Evolutionary conservation across 2,113 vertebrate species (phyloP), one percentile per base, ranked within the genome.

Genomic region (Boleophthalmus pectinirostris): DNA sequence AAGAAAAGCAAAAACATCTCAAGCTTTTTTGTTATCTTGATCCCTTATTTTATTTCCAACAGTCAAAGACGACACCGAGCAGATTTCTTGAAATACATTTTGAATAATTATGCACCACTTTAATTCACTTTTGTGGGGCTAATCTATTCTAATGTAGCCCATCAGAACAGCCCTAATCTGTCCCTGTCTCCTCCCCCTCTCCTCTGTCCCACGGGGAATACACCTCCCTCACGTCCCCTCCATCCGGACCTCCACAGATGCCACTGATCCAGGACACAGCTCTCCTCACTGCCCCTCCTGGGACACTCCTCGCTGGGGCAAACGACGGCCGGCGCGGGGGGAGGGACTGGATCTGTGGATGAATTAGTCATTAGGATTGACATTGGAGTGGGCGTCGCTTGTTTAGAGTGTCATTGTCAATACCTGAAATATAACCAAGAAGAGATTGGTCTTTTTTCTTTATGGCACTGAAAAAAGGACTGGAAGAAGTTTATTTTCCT

Each of bases 331-430:
- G 82, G 60, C 68, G 81, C 33, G 82, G 88, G 87, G 89, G 77
- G 43, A 82, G 87, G 82, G 83, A 77, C 47, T 6, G 25, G 79
- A 73, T 78, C 84, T 85, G 76, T 87, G 93, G 91, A 94, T 94
- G 90, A 93, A 93, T 94, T 91, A 94, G 77, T 93, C 84, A 94
- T 93, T 89, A 91, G 86, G 86, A 91, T 90, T 93, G 89, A 90
- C 91, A 81, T 76, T 68, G 83, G 68, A 46, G 66, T 73, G 72
- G 80, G 87, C 68, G 78, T 77, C 82, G 77, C 67, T 78, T 74
- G 68, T 82, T 61, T 79, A 77, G 82, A 79, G 69, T 82, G 74
- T 89, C 83, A 84, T 86, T 77, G 73, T 63, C 56, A 64, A 14
- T 6, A 20, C 29, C 29, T 35, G 60, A 63, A 8, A 20, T 35